These are phyloP conservation scores for Premnoplex brunnescens DNA, from an alignment of 2,797 vertebrate genomes.

Conservation along the genomic window DNA sequence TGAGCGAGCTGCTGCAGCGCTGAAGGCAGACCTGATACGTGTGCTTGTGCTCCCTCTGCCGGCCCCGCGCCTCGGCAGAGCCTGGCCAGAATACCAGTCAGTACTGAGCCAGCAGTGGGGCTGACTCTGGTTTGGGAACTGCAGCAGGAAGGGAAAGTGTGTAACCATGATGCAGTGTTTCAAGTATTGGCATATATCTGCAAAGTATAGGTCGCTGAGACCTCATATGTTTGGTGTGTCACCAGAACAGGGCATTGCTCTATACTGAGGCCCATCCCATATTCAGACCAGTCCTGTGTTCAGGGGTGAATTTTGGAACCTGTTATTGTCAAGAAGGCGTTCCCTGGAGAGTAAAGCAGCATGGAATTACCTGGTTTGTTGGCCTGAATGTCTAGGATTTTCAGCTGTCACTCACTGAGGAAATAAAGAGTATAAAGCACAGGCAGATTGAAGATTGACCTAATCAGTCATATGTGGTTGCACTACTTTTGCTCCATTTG, in stretches of 20 bases:
- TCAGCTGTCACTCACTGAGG: neutral
- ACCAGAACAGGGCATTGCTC: neutral
- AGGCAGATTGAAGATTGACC: neutral
- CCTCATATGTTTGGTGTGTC: accelerated
- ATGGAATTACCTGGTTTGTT: neutral
- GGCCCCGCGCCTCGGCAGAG: neutral
- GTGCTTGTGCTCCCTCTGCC: conserved; percentile 17
- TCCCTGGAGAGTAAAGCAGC: neutral
- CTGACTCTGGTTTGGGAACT: neutral
- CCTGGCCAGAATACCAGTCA: neutral
- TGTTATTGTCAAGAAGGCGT: neutral
- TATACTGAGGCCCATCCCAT: accelerated
- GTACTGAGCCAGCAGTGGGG: neutral
- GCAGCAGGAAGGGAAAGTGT: neutral
- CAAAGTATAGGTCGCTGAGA: neutral
- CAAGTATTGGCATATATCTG: neutral
- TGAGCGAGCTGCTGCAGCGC: neutral
- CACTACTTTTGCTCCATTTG: neutral
- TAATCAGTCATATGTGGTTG: neutral
- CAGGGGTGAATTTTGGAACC: neutral
- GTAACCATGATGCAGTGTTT: neutral
- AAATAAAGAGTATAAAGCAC: neutral
- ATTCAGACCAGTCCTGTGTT: neutral
- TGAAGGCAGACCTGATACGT: accelerated
- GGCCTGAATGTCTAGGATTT: neutral